Conservation (phyloP, 2,113 vertebrate genomes). For the Romanogobio albipinnatus region DNA sequence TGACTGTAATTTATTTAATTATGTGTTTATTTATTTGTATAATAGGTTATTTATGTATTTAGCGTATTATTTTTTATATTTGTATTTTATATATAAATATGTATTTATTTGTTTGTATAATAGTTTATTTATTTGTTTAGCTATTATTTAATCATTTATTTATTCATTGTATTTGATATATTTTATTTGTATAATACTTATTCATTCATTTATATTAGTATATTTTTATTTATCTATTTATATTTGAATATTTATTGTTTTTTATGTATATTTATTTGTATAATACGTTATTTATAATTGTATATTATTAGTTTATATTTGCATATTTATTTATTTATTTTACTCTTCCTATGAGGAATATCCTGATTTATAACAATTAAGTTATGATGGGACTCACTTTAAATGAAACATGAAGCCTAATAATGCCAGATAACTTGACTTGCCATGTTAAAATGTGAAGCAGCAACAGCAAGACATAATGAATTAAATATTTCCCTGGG, state of each 20-base stretch:
- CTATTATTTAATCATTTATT: neutral
- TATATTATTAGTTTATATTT: neutral
- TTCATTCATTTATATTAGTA: neutral
- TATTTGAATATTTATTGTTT: neutral
- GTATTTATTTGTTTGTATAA: neutral
- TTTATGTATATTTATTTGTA: neutral
- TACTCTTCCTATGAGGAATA: neutral
- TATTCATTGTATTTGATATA: too few relatives aligned
- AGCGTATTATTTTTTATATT: neutral
- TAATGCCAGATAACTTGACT: constrained; percentile 11
- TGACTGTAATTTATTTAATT: neutral
- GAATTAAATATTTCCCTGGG: constrained; percentile 19
- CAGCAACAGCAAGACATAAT: neutral
- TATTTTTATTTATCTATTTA: neutral
- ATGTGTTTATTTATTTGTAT: neutral
- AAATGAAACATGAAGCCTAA: constrained; percentile 9
- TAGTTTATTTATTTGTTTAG: neutral
- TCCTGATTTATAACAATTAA: neutral
- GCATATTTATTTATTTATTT: neutral
- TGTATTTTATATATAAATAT: too few relatives aligned
- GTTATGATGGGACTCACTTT: neutral
- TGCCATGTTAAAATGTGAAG: neutral
- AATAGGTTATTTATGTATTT: neutral
- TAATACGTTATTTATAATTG: neutral
- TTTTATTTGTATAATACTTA: too few relatives aligned